Percentiles rank a stretch among this genome's conserved stretches.
These are phyloP conservation scores for Galbula dea DNA, from an alignment of 2,113 vertebrate species.

Conservation along the genomic window DNA sequence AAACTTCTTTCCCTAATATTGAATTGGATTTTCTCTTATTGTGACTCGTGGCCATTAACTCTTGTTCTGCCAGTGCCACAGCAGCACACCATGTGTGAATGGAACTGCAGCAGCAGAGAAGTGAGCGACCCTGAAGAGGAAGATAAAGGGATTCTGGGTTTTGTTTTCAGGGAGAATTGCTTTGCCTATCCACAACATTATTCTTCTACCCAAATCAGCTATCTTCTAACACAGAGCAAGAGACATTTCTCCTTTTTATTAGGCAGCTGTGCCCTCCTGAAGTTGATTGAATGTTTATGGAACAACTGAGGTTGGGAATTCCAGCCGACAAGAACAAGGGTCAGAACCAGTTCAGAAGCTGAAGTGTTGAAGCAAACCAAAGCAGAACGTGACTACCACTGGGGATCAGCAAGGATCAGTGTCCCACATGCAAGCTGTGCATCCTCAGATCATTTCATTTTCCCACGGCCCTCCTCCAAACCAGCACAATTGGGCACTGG, in stretches of 20 bases:
- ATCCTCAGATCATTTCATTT: slow-evolving; percentile 30
- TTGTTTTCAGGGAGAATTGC: background rate
- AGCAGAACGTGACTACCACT: background rate
- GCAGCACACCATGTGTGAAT: background rate
- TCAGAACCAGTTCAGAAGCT: slow-evolving; percentile 17
- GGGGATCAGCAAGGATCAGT: background rate
- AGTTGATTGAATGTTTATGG: background rate
- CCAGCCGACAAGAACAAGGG: background rate
- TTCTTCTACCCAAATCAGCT: background rate
- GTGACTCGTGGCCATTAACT: background rate
- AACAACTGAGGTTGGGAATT: background rate
- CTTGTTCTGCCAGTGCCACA: background rate
- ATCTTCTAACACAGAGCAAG: background rate
- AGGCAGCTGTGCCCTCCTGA: background rate
- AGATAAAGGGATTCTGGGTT: background rate
- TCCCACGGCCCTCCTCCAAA: slow-evolving; percentile 13
- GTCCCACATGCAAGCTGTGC: background rate
- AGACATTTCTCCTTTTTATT: background rate
- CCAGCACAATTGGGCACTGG: background rate
- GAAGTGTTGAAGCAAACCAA: slow-evolving; percentile 12
- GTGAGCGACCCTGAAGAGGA: background rate
- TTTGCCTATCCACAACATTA: background rate
- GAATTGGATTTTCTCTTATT: background rate
- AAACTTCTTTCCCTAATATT: background rate
- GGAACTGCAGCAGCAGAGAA: background rate